Evolutionary conservation across 1,140 invertebrate species (phyloP), one percentile per base, ranked within the genome.

Genomic region (Anastatus disparis): DNA sequence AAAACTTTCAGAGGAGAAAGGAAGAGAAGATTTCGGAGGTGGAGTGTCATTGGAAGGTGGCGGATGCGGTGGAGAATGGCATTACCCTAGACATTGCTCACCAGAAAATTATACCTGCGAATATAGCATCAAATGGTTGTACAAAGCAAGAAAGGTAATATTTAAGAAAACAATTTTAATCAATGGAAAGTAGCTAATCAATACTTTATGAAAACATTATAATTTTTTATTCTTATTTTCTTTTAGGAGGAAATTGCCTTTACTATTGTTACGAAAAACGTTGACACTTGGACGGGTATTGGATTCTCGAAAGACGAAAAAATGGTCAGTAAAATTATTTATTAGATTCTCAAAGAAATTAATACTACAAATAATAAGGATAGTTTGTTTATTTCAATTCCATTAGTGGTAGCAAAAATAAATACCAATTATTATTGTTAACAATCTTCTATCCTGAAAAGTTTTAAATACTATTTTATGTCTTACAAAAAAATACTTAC

Each of bases 271-370:
- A 96, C 95, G 0, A 91, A 89, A 12, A 87, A 95, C 71, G 91
- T 89, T 0, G 91, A 95, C 69, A 89, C 89, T 13, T 99, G 97
- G 97, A 97, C 96, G 2, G 97, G 96, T 2, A 94, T 98, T 72
- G 96, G 93, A 13, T 97, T 98, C 83, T 96, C 94, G 29, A 88
- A 94, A 63, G 91, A 95, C 78, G 90, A 91, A 68, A 91, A 90
- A 80, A 97, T 97, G 95, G 92, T 93, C 81, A 87, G 79, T 64
- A 2, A 15, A 35, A 35, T 10, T 35, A 10, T 35, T 35, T 35
- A 35, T 35, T n/a, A n/a, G n/a, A n/a, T n/a, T n/a, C n/a, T n/a
- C n/a, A n/a, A n/a, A n/a, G n/a, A n/a, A n/a, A n/a, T n/a, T n/a
- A n/a, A n/a, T n/a, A n/a, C n/a, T n/a, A n/a, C n/a, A n/a, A n/a